Conservation (phyloP, 2,113 vertebrate genomes). For the Grus americana region DNA sequence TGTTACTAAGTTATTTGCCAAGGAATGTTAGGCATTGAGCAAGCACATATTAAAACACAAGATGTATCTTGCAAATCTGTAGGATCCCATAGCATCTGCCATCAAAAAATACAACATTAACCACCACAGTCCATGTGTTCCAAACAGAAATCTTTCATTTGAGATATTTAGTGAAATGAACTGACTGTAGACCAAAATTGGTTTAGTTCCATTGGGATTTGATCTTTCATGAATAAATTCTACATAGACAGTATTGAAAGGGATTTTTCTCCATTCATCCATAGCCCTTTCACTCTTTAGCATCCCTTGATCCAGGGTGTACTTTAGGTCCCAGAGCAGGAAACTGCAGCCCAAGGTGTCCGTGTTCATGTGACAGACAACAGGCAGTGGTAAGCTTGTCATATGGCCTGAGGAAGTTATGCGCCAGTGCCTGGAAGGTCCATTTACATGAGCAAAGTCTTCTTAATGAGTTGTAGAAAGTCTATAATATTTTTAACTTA, state of each 20-base stretch:
- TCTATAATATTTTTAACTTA: not conserved
- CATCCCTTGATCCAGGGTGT: not conserved
- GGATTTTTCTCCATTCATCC: not conserved
- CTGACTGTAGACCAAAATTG: not conserved
- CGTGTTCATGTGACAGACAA: not conserved
- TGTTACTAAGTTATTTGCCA: slow-evolving; percentile 4
- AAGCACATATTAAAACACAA: slow-evolving; percentile 10
- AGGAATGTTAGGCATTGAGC: slow-evolving; percentile 19
- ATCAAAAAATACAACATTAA: slow-evolving; percentile 6
- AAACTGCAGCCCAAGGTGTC: not conserved
- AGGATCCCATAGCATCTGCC: not conserved
- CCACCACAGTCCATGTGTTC: not conserved
- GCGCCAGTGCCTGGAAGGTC: not conserved
- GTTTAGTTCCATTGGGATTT: not conserved
- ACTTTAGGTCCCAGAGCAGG: not conserved
- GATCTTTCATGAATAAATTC: not conserved
- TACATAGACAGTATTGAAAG: not conserved
- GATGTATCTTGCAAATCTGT: not conserved
- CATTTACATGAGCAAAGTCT: not conserved
- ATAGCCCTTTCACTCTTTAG: not conserved
- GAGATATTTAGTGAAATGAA: not conserved
- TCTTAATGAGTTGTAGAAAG: not conserved
- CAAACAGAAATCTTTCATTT: not conserved
- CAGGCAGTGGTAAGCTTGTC: not conserved
- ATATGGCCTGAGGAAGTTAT: not conserved